Conservation (phyloP, 1,140 invertebrate species). For the Xylocopa sonorina region DNA sequence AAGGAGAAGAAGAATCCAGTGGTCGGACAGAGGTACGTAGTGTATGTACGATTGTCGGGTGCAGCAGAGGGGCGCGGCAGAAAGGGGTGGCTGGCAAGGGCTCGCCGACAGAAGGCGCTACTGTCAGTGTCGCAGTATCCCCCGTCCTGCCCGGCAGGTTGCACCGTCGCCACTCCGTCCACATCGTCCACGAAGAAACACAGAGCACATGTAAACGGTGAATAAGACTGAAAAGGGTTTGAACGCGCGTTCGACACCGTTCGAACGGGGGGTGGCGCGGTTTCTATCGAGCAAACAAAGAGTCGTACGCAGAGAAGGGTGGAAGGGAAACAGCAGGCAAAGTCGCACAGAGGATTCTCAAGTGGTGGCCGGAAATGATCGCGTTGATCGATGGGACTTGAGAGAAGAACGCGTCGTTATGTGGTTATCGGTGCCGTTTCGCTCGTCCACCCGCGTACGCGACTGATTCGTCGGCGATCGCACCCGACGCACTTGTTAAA, state of each 20-base stretch:
- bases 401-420: neutral
- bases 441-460: neutral
- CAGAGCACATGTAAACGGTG: slow-evolving; percentile 62
- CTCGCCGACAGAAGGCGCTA: slow-evolving; percentile 71
- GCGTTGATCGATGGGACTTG: slow-evolving; percentile 29
- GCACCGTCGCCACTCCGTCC: slow-evolving; percentile 74
- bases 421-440: neutral
- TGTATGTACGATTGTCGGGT: too few species aligned
- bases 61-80: slow-evolving; percentile 35
- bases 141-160: slow-evolving; percentile 69
- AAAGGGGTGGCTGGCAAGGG: slow-evolving; percentile 41
- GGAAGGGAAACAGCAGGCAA: neutral
- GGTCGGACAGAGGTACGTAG: slow-evolving; percentile 85
- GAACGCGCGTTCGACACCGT: neutral
- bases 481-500: neutral
- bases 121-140: slow-evolving; percentile 76
- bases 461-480: neutral
- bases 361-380: neutral
- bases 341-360: neutral
- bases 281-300: neutral
- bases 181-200: slow-evolving; percentile 61
- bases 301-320: neutral
- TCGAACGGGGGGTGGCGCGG: neutral
- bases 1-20: slow-evolving; percentile 85
- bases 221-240: slow-evolving; percentile 43